These are phyloP conservation scores for Brotula barbata DNA, from an alignment of 2,797 vertebrate species.

Conservation along the genomic window DNA sequence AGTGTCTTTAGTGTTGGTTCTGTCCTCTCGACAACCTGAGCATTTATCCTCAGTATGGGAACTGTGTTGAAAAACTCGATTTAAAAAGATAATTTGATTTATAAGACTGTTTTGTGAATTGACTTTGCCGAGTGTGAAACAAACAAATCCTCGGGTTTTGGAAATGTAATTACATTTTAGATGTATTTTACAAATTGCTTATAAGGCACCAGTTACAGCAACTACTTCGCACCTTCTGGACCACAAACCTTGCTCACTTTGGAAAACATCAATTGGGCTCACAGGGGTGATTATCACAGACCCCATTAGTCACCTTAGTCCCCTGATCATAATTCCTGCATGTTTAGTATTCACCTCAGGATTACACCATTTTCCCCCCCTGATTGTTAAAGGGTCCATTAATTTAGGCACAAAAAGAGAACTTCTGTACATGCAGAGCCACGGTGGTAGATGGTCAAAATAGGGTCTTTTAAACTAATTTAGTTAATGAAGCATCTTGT, in stretches of 20 bases:
- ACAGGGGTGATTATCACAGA: no score
- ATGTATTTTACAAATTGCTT: no score
- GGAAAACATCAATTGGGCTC: no score
- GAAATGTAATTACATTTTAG: no score
- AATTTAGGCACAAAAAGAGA: neutral
- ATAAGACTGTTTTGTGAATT: neutral
- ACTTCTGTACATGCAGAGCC: slow-evolving; percentile 2
- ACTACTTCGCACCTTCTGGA: no score
- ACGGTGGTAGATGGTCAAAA: slow-evolving; percentile 12
- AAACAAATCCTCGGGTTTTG: no score
- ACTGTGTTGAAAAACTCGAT: no score
- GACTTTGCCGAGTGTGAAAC: no score
- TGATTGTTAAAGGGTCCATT: neutral
- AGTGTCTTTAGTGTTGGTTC: neutral
- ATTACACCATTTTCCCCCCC: neutral
- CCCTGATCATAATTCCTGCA: no score
- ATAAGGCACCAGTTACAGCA: no score
- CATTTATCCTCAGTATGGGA: neutral
- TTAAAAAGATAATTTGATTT: neutral
- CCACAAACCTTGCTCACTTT: no score
- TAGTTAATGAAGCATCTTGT: slow-evolving; percentile 11
- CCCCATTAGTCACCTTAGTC: no score
- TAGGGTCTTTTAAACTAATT: slow-evolving; percentile 25
- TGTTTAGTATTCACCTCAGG: neutral
- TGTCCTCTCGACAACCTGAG: neutral